A percentile compares a stretch with the other conserved stretches of the same genome.
Evolutionary conservation across 1,140 invertebrate species (phyloP).

Genomic region (Orchesella cincta): DNA sequence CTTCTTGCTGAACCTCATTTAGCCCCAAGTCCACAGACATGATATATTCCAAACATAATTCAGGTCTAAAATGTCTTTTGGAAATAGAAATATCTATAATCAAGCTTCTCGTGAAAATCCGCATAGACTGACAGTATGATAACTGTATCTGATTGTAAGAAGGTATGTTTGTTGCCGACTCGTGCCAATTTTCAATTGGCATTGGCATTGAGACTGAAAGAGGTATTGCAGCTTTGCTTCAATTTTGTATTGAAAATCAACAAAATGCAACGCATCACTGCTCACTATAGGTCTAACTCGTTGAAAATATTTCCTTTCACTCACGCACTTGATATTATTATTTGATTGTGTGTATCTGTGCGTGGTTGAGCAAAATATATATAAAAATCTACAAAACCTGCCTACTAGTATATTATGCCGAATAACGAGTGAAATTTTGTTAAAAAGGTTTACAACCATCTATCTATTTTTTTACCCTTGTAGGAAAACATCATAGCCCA

Average conservation of each 20-base stretch:
- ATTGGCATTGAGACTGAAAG: neutral
- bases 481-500: neutral
- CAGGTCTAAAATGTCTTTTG: neutral
- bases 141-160: too few species aligned
- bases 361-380: neutral
- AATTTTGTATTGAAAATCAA: neutral
- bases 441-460: neutral
- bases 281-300: neutral
- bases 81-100: neutral
- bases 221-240: too few species aligned
- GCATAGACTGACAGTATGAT: too few species aligned
- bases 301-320: too few species aligned
- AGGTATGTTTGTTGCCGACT: neutral
- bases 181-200: constrained; percentile 16
- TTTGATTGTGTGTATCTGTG: neutral
- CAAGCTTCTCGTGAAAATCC: neutral
- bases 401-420: too few species aligned
- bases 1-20: too few species aligned
- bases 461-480: neutral
- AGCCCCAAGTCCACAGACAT: too few species aligned
- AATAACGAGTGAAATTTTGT: constrained; percentile 9
- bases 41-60: too few species aligned
- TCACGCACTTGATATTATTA: too few species aligned
- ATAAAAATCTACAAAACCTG: neutral
- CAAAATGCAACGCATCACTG: neutral